Evolutionary conservation across 1,140 invertebrate genomes (phyloP).

Genomic region (Adoxophyes honmai): DNA sequence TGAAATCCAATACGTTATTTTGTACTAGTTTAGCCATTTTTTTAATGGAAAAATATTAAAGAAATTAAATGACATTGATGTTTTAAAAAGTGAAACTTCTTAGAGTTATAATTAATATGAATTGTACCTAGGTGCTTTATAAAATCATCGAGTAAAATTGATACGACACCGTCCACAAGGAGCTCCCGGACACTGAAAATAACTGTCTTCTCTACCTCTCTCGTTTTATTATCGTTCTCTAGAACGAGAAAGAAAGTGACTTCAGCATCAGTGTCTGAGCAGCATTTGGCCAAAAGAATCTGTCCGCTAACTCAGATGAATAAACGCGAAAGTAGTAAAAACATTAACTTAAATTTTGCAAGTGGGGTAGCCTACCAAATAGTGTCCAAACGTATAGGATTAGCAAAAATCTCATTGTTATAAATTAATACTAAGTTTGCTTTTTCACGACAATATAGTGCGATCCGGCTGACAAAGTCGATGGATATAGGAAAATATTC

Average conservation of each 20-base stretch:
- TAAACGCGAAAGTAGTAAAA: neutral
- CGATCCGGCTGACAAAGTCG: neutral
- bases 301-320: no score
- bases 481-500: neutral
- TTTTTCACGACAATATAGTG: no score
- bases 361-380: neutral
- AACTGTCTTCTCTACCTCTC: no score
- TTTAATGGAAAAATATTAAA: neutral
- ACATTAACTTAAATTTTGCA: neutral
- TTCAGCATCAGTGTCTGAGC: no score
- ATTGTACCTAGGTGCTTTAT: slow-evolving; percentile 61
- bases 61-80: slow-evolving; percentile 6
- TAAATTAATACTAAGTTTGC: no score
- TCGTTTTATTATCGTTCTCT: no score
- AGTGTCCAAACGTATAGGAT: neutral
- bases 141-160: neutral
- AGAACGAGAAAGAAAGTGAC: no score
- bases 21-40: slow-evolving; percentile 6
- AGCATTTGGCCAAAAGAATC: no score
- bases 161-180: neutral
- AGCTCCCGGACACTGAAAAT: no score
- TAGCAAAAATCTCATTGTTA: neutral
- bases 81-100: slow-evolving; percentile 17
- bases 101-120: slow-evolving; percentile 28
- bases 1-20: slow-evolving; percentile 14